phyloP scores from a whole-genome alignment of 2,113 vertebrate genomes.

The Mystacornis crossleyi region DNA sequence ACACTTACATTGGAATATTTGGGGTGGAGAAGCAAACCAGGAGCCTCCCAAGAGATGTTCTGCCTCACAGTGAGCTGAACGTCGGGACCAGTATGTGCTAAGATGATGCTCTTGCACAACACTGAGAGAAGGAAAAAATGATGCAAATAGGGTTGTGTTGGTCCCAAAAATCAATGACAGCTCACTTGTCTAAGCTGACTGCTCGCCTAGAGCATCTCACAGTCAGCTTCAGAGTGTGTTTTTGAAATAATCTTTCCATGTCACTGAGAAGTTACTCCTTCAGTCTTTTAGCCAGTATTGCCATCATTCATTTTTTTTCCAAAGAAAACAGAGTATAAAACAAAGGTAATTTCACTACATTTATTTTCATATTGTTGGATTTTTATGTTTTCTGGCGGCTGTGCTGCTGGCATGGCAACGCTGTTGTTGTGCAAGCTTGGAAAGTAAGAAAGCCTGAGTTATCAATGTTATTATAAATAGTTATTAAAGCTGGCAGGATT shows the following conservation, averaged over 20 bases:
- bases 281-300: neutral
- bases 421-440: neutral
- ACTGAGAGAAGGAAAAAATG: neutral
- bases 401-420: neutral
- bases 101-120: neutral
- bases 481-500: slow-evolving; percentile 36
- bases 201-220: neutral
- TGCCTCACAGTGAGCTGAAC: neutral
- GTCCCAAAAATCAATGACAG: neutral
- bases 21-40: slow-evolving; percentile 5
- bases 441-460: slow-evolving; percentile 10
- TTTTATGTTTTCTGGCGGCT: neutral
- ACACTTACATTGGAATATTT: slow-evolving; percentile 5
- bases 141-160: neutral
- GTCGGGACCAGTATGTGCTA: neutral
- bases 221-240: neutral
- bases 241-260: neutral
- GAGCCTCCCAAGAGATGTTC: neutral
- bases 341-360: neutral
- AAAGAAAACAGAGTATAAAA: neutral
- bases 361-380: neutral
- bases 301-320: neutral
- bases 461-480: slow-evolving; percentile 44
- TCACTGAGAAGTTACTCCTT: neutral
- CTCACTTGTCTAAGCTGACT: neutral